These are phyloP conservation scores for Latrodectus elegans DNA, from an alignment of 2,888 invertebrate species.

Conservation along the genomic window DNA sequence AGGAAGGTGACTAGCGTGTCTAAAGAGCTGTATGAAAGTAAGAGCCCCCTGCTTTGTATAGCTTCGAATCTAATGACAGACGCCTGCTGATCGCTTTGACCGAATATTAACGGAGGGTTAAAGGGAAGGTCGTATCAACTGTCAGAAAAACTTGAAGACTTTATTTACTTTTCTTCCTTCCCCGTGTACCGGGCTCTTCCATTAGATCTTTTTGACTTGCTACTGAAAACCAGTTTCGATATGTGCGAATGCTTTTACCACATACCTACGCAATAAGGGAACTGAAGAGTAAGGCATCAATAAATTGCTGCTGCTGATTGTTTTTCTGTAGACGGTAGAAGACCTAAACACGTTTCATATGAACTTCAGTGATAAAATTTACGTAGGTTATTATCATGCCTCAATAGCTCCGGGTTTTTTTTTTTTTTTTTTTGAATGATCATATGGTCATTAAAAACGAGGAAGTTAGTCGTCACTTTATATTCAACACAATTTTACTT, in stretches of 20 bases:
- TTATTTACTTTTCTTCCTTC: slow-evolving; percentile 43
- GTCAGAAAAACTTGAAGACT: slow-evolving; percentile 47
- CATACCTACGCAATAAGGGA: no score
- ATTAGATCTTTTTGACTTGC: neutral
- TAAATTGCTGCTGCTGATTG: no score
- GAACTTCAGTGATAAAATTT: no score
- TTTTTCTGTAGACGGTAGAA: no score
- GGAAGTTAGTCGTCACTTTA: no score
- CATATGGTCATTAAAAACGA: no score
- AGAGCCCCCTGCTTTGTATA: slow-evolving; percentile 18
- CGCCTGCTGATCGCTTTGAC: slow-evolving; percentile 55
- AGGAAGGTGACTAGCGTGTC: neutral
- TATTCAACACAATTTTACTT: no score
- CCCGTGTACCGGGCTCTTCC: neutral
- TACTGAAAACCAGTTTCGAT: neutral
- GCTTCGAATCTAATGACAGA: slow-evolving; percentile 41
- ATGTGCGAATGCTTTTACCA: neutral
- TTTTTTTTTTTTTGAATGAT: no score
- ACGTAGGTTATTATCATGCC: no score
- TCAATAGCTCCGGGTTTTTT: no score
- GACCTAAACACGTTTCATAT: no score
- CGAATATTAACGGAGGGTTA: slow-evolving; percentile 60
- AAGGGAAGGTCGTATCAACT: slow-evolving; percentile 57
- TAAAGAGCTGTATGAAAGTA: slow-evolving; percentile 50
- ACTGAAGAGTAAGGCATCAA: no score